phyloP scores from a whole-genome alignment of 64 coral and sea anemone species.

The Montipora cactus region DNA sequence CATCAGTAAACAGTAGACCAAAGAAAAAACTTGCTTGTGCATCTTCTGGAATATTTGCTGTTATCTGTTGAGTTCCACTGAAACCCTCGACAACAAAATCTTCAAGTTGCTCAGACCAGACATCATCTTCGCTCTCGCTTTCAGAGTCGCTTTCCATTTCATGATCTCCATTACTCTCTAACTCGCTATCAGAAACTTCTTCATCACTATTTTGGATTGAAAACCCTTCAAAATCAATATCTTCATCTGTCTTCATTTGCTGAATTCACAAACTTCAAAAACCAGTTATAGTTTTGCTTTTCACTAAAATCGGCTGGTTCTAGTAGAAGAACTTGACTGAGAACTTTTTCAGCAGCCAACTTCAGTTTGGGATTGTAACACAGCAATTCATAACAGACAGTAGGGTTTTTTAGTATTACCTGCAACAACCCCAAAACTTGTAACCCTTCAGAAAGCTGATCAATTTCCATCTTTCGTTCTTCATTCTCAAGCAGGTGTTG shows the following conservation, averaged over 20 bases:
- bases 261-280: conserved; percentile 27
- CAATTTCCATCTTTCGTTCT: conserved; percentile 47
- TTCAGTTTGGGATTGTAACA: conserved; percentile 9
- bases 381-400: conserved; percentile 30
- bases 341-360: conserved; percentile 1
- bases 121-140: no score
- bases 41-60: no score
- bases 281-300: conserved; percentile 34
- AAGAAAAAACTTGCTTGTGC: no score
- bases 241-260: background rate
- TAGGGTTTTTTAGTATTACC: conserved; percentile 15
- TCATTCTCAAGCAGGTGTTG: conserved; percentile 61
- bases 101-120: no score
- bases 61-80: no score
- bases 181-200: no score
- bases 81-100: no score
- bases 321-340: conserved; percentile 7
- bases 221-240: no score
- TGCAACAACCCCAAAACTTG: conserved; percentile 18
- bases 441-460: conserved; percentile 36
- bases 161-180: no score
- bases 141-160: no score
- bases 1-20: no score
- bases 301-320: conserved; percentile 28
- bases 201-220: no score